Evolutionary conservation across 2,797 vertebrate species (phyloP).

Genomic region (Scyliorhinus canicula): DNA sequence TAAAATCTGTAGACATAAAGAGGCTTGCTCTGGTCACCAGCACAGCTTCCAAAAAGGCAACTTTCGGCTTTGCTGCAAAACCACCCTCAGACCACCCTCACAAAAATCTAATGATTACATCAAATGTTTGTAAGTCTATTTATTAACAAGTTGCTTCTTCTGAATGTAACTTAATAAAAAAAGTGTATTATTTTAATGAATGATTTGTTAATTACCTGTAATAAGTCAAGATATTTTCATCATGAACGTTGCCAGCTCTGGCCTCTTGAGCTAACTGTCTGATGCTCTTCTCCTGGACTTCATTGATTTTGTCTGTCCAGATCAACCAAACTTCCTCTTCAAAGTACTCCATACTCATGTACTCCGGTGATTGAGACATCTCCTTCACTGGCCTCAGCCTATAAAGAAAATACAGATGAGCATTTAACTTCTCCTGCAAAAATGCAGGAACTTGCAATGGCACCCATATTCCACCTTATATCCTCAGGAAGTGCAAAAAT

Average conservation of each 20-base stretch:
- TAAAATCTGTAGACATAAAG: not conserved
- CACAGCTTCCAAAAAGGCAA: not conserved
- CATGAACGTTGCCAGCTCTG: slow-evolving; percentile 81
- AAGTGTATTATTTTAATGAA: not conserved
- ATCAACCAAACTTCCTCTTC: slow-evolving; percentile 95
- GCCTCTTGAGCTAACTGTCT: slow-evolving; percentile 87
- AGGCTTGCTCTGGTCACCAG: not conserved
- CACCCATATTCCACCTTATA: not conserved
- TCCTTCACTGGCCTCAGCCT: slow-evolving; percentile 83
- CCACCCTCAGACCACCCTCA: not conserved
- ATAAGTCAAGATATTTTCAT: slow-evolving; percentile 88
- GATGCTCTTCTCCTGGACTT: slow-evolving; percentile 84
- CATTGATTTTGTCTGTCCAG: slow-evolving; percentile 81
- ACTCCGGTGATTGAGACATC: slow-evolving; percentile 64
- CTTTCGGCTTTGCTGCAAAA: not conserved
- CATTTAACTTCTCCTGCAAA: not conserved
- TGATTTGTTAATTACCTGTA: slow-evolving; percentile 68
- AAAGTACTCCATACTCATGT: slow-evolving; percentile 77
- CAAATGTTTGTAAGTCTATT: not conserved
- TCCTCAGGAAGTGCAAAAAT: not conserved
- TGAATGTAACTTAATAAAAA: not conserved
- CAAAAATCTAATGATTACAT: not conserved
- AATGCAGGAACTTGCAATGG: not conserved
- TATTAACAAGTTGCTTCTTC: not conserved
- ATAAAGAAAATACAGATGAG: not conserved